These are phyloP conservation scores for Chlamydotis undulata DNA, from an alignment of 2,113 vertebrate species.

Conservation along the genomic window DNA sequence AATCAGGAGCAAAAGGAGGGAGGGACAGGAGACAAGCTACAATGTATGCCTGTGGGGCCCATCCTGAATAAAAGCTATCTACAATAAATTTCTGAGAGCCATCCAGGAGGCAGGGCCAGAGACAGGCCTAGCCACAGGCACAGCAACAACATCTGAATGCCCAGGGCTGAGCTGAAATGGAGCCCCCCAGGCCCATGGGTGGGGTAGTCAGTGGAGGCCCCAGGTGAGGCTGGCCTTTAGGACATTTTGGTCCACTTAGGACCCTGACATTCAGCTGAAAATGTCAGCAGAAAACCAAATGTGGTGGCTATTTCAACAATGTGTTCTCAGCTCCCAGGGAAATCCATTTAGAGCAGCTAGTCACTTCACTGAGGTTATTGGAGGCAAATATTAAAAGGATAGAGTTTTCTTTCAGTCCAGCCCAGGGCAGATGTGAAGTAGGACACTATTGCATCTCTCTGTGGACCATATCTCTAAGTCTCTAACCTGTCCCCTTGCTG, in stretches of 20 bases:
- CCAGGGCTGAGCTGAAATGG: not conserved
- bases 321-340: not conserved
- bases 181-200: not conserved
- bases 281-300: not conserved
- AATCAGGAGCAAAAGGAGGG: not conserved
- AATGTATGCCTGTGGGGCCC: not conserved
- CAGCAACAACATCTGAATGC: not conserved
- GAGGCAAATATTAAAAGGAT: not conserved
- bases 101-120: not conserved
- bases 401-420: not conserved
- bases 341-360: not conserved
- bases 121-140: too few species aligned
- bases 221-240: not conserved
- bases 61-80: not conserved
- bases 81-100: not conserved
- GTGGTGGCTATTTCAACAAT: not conserved
- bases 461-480: not conserved
- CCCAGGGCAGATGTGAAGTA: not conserved
- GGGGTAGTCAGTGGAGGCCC: not conserved
- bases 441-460: not conserved
- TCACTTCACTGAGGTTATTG: not conserved
- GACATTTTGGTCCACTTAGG: not conserved
- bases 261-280: not conserved
- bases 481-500: not conserved
- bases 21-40: not conserved